Percentiles rank a stretch among this genome's conserved stretches.
Conservation (phyloP, 1,140 invertebrate genomes). For the Hestina assimilis region DNA sequence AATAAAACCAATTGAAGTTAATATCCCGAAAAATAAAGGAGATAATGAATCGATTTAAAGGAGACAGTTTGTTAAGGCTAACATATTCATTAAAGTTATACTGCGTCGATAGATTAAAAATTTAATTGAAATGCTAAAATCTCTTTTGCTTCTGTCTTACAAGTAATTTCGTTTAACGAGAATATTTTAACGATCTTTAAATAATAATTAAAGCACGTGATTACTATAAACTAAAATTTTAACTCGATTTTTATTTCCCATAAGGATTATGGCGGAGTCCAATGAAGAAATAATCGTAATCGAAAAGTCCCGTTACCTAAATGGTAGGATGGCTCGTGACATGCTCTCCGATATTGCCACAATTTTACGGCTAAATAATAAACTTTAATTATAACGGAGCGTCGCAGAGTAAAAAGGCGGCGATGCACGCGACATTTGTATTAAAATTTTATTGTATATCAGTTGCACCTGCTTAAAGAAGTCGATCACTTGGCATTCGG, state of each 20-base stretch:
- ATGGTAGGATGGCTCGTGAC: conserved; percentile 47
- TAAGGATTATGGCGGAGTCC: neutral
- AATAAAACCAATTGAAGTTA: neutral
- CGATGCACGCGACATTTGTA: conserved; percentile 73
- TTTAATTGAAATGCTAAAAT: too few relatives aligned
- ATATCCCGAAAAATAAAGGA: too few relatives aligned
- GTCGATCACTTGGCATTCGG: conserved; percentile 44
- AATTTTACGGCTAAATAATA: conserved; percentile 73
- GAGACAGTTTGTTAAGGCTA: too few relatives aligned
- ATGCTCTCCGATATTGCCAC: conserved; percentile 34
- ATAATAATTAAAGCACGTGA: too few relatives aligned
- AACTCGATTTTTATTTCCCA: neutral
- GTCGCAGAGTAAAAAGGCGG: conserved; percentile 64
- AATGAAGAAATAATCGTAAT: conserved; percentile 18
- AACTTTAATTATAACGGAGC: conserved; percentile 73
- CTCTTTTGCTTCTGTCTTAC: too few relatives aligned
- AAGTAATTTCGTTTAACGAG: too few relatives aligned
- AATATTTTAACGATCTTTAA: neutral
- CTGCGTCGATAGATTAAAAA: too few relatives aligned
- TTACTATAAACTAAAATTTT: neutral
- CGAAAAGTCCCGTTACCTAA: conserved; percentile 47
- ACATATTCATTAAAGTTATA: too few relatives aligned
- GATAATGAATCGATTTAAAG: too few relatives aligned
- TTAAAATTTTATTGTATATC: conserved; percentile 73
- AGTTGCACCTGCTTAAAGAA: conserved; percentile 59